Percentiles rank a stretch among this genome's conserved stretches.
These are phyloP conservation scores for Campylorhamphus procurvoides DNA, from an alignment of 2,113 vertebrate species.

Conservation along the genomic window DNA sequence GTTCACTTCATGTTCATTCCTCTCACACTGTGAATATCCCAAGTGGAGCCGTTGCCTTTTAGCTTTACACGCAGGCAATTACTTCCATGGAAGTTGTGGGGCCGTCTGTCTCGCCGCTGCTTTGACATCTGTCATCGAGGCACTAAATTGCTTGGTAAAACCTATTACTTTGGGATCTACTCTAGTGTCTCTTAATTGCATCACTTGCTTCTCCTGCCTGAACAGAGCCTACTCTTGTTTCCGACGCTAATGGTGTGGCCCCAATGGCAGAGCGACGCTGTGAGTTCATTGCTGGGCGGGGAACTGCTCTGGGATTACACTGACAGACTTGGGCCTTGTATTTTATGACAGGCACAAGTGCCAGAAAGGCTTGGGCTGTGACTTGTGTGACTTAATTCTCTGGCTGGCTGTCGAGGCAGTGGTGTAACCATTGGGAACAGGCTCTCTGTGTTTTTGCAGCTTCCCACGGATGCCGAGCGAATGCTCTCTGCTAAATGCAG, in stretches of 20 bases:
- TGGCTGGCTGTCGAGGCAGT: not conserved
- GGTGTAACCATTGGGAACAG: not conserved
- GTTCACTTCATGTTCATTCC: not conserved
- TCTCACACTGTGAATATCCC: not conserved
- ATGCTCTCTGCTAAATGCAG: slow-evolving; percentile 47
- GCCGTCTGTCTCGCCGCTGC: not conserved
- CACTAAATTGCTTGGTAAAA: slow-evolving; percentile 27
- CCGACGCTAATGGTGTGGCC: not conserved
- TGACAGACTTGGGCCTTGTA: not conserved
- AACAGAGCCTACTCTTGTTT: slow-evolving; percentile 35
- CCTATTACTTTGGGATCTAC: slow-evolving; percentile 3
- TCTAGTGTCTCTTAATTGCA: not conserved
- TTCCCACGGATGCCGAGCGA: slow-evolving; percentile 27
- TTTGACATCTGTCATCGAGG: slow-evolving; percentile 34
- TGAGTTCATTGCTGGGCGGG: not conserved
- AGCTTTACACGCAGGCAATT: not conserved
- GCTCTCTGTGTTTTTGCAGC: slow-evolving; percentile 8
- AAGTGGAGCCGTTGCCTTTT: not conserved
- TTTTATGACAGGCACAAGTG: not conserved
- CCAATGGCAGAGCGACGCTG: not conserved
- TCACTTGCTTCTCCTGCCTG: not conserved
- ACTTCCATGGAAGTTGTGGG: not conserved
- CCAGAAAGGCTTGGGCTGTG: slow-evolving; percentile 48
- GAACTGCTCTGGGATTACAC: not conserved
- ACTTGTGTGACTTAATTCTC: slow-evolving; percentile 47